Evolutionary conservation across 2,113 vertebrate genomes (phyloP).

Genomic region (Malurus melanocephalus): DNA sequence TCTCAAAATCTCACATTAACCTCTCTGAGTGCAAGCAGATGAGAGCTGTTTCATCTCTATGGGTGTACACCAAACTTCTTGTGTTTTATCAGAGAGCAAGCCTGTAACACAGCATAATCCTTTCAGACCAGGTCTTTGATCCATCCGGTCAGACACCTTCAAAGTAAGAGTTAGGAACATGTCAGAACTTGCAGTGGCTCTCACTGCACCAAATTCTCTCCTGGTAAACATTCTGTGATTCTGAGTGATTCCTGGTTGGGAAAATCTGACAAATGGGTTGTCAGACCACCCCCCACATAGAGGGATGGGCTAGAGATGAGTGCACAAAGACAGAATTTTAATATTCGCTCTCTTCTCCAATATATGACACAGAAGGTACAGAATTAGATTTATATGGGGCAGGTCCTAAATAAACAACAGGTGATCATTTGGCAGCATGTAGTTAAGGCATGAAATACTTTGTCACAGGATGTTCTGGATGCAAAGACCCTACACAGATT

Average conservation of each 20-base stretch:
- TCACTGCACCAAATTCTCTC: not conserved
- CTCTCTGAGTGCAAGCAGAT: not conserved
- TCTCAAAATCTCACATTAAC: conserved; percentile 5
- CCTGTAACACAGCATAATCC: not conserved
- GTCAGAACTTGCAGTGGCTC: not conserved
- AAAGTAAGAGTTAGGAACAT: not conserved
- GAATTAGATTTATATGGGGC: not conserved
- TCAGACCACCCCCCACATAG: not conserved
- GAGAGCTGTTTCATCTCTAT: not conserved
- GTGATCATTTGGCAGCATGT: not conserved
- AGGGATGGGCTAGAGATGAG: not conserved
- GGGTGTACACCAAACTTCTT: not conserved
- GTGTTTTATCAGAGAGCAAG: not conserved
- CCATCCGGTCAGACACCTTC: not conserved
- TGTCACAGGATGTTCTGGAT: not conserved
- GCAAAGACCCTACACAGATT: not conserved
- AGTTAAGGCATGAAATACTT: not conserved
- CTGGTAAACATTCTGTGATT: not conserved
- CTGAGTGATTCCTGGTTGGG: not conserved
- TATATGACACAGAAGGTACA: not conserved
- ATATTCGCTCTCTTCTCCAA: not conserved
- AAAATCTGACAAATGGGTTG: not conserved
- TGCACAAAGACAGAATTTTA: not conserved
- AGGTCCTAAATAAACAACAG: not conserved
- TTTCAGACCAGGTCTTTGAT: not conserved